Evolutionary conservation across 2,797 vertebrate genomes (phyloP), one percentile per base, ranked within the genome.

Genomic region (Myiothlypis chrysogaster): DNA sequence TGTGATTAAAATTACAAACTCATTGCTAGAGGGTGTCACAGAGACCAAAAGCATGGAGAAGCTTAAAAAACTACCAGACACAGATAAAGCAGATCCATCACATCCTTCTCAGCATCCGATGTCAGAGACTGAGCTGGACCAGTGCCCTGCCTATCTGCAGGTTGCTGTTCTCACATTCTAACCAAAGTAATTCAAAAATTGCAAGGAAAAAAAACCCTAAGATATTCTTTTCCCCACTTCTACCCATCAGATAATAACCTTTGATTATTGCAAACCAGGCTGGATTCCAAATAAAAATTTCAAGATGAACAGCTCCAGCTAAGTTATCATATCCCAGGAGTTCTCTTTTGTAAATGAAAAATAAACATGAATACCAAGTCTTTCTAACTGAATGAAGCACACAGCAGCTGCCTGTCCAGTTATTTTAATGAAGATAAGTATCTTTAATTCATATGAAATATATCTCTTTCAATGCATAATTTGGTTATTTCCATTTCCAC

Each of bases 201-300:
- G 35, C 25, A 71, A 17, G 6, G 2, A 75, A 89, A 2, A 75
- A 89, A 83, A 25, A 0, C 16, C 0, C 16, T 13, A 14, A n/a
- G 17, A 17, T 56, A 37, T 46, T 79, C 14, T 82, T 89, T 91
- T 75, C 27, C 76, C 20, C 46, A 47, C 37, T 66, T 59, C 52
- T 64, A 73, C 24, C 3, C 6, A 35, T 37, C 44, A 46, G n/a
- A 73, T 79, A 71, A 49, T 32, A 85, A 52, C n/a, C 20, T 66
- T 23, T 49, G 53, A 50, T 75, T 80, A 78, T 63, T 77, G 69
- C 19, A 65, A 71, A 61, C 55, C 1, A 3, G n/a, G 49, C 35
- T 83, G 50, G n/a, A 71, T 92, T 95, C 75, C 72, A 91, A 91
- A 50, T 34, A 59, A 46, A 87, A 77, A 92, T 85, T 73, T 85